A percentile compares a stretch with the other conserved stretches of the same genome.
phyloP scores from a whole-genome alignment of 1,140 invertebrate genomes.

The Ectropis grisescens region DNA sequence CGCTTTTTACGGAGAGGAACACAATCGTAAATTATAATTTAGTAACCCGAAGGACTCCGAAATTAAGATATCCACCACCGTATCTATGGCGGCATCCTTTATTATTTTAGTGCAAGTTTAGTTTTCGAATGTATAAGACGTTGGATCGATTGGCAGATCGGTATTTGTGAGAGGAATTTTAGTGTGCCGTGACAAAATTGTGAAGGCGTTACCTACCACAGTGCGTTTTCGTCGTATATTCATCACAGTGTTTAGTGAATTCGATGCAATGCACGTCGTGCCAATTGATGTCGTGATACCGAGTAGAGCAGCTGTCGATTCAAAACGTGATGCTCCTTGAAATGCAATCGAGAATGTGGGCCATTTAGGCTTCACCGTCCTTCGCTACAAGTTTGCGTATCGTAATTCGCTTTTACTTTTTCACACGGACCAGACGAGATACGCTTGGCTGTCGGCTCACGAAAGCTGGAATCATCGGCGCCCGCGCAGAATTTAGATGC shows the following conservation, averaged over 20 bases:
- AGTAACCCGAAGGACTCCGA: constrained; percentile 41
- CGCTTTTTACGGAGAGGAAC: constrained; percentile 50
- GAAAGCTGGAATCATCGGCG: constrained; percentile 53
- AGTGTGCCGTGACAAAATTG: constrained; percentile 34
- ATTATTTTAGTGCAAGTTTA: constrained; percentile 38
- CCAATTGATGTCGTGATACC: constrained; percentile 35
- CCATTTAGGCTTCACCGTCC: too few relatives aligned
- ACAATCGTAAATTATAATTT: constrained; percentile 67
- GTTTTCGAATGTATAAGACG: constrained; percentile 39
- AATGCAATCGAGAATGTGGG: neutral
- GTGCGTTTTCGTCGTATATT: constrained; percentile 34
- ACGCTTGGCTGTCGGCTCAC: constrained; percentile 46
- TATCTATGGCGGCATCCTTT: constrained; percentile 48
- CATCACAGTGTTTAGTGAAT: constrained; percentile 29
- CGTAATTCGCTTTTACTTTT: too few relatives aligned
- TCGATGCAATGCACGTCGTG: constrained; percentile 43
- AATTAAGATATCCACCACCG: constrained; percentile 60
- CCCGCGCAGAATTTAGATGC: constrained; percentile 58
- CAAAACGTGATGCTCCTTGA: constrained; percentile 1
- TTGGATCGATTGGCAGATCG: too few relatives aligned
- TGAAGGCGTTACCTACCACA: constrained; percentile 52
- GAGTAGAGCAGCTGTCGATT: constrained; percentile 11
- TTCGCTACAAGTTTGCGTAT: neutral
- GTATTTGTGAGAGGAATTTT: constrained; percentile 27
- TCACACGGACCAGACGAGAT: constrained; percentile 51